These are phyloP conservation scores for human (Homo sapiens) DNA, from an alignment of 2,113 vertebrate genomes.

Conservation along the genomic window DNA sequence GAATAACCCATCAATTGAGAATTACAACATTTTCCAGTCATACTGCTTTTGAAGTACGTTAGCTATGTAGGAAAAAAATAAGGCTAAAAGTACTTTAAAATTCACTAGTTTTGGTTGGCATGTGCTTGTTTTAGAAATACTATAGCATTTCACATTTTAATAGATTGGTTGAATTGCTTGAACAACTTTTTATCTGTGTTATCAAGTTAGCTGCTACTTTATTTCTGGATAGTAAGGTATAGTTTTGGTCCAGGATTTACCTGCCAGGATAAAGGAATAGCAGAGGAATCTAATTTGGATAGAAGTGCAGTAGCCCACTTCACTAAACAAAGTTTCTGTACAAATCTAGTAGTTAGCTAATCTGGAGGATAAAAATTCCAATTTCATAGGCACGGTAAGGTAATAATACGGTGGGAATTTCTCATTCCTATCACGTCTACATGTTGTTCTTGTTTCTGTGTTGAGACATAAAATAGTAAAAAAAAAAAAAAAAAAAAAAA, in stretches of 20 bases:
- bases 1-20: conserved; percentile 39
- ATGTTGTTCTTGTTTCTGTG: neutral
- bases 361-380: neutral
- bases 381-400: neutral
- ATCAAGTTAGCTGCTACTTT: no score
- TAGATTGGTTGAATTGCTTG: no score
- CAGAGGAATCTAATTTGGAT: neutral
- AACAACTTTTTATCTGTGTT: no score
- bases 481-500: neutral
- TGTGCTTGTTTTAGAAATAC: neutral
- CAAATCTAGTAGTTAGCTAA: neutral
- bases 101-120: neutral
- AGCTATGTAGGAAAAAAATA: conserved; percentile 20
- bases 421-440: neutral
- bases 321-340: neutral
- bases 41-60: conserved; percentile 48
- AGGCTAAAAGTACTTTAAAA: neutral
- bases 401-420: no score
- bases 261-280: neutral
- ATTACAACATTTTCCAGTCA: conserved; percentile 59
- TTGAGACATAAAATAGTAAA: neutral
- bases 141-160: no score
- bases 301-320: neutral
- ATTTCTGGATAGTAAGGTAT: no score
- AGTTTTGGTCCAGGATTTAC: no score